Conservation (phyloP, 1,140 invertebrate species). For the Parapsyche elsis region DNA sequence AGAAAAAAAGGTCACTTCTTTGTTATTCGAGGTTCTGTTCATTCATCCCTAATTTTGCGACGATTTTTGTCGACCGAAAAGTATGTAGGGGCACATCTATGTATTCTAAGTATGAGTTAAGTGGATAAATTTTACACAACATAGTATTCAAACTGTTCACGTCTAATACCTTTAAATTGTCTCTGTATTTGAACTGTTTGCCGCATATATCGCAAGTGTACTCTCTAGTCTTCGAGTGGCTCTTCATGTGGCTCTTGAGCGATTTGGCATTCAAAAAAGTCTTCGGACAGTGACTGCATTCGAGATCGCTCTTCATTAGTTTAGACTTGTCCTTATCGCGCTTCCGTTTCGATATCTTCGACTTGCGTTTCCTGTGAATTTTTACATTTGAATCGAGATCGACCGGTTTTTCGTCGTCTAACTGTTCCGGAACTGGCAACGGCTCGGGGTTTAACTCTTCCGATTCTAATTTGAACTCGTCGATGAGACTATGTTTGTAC, state of each 20-base stretch:
- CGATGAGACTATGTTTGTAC: neutral
- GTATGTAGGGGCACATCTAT: too few species aligned
- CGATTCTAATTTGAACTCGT: neutral
- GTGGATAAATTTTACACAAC: too few species aligned
- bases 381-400: constrained; percentile 4
- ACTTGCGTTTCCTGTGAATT: neutral
- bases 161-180: constrained; percentile 53
- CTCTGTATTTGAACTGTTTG: constrained; percentile 54
- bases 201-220: constrained; percentile 51
- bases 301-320: neutral
- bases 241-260: constrained; percentile 47
- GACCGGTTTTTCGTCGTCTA: neutral
- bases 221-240: constrained; percentile 46
- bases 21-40: too few species aligned
- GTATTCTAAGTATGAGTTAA: too few species aligned
- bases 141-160: too few species aligned
- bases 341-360: neutral
- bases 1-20: too few species aligned
- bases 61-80: too few species aligned
- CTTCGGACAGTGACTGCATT: constrained; percentile 45
- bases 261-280: constrained; percentile 39
- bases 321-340: neutral
- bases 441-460: neutral
- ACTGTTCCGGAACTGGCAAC: neutral
- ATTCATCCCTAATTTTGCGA: too few species aligned